Conservation (phyloP, 2,797 vertebrate genomes). For the Pangasius mekongensis region DNA sequence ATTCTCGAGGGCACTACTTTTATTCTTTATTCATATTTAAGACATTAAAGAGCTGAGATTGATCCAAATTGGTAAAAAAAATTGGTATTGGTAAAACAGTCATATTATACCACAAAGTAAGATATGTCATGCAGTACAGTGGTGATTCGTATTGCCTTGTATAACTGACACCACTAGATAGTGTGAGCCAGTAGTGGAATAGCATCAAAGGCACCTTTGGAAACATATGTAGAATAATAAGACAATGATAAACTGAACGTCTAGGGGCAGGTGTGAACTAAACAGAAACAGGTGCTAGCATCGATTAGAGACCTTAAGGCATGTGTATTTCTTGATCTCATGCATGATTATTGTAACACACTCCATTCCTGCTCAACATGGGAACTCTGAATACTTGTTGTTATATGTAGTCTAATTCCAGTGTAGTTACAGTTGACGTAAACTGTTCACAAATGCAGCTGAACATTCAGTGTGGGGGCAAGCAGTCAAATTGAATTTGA, state of each 20-base stretch:
- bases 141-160: not conserved
- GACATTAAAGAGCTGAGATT: not conserved
- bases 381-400: not conserved
- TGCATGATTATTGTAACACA: not conserved
- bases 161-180: not conserved
- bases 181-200: not conserved
- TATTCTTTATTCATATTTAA: not conserved
- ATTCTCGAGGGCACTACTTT: not conserved
- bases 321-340: not conserved
- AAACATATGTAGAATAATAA: not conserved
- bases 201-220: not conserved
- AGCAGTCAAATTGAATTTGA: conserved; percentile 54
- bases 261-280: not conserved
- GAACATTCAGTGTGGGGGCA: conserved; percentile 55
- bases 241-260: not conserved
- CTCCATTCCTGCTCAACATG: not conserved
- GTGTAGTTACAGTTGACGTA: conserved; percentile 50
- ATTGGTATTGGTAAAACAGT: not conserved
- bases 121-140: not conserved
- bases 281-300: not conserved
- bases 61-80: not conserved
- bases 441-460: conserved; percentile 44
- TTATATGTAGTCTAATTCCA: conserved; percentile 29
- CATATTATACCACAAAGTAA: not conserved
- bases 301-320: not conserved